A percentile compares a stretch with the other conserved stretches of the same genome.
These are phyloP conservation scores for Anguilla anguilla DNA, from an alignment of 2,797 vertebrate genomes.

Conservation along the genomic window DNA sequence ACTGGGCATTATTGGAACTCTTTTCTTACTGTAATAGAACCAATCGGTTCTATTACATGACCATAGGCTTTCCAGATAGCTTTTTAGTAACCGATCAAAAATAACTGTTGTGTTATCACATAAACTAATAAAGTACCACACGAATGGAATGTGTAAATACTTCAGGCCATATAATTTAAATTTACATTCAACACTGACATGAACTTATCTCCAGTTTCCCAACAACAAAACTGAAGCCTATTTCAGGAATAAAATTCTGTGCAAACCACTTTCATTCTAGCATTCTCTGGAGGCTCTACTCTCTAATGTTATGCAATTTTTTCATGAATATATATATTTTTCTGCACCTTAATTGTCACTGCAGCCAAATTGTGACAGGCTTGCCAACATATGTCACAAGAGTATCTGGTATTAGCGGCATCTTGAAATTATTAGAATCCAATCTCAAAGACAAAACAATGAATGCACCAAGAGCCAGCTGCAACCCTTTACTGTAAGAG, in stretches of 20 bases:
- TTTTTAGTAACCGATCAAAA: neutral
- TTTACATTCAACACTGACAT: neutral
- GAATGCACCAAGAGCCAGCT: neutral
- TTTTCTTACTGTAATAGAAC: neutral
- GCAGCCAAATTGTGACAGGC: neutral
- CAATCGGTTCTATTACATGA: neutral
- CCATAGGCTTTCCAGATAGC: neutral
- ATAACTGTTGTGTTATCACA: neutral
- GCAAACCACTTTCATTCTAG: neutral
- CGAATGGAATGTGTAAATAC: neutral
- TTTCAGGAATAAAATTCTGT: neutral
- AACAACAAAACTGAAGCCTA: neutral
- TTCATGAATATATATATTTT: neutral
- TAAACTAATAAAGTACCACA: neutral
- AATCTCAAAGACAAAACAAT: neutral
- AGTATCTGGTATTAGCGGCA: neutral
- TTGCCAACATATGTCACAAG: neutral
- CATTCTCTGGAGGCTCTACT: neutral
- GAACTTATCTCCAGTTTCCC: neutral
- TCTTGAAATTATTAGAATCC: neutral
- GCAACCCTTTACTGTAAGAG: no score
- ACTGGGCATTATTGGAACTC: slow-evolving; percentile 13
- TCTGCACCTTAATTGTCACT: neutral
- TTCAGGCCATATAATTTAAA: neutral
- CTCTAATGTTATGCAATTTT: neutral